phyloP scores from a whole-genome alignment of 2,113 vertebrate species.

The Spizaetus ornatus region DNA sequence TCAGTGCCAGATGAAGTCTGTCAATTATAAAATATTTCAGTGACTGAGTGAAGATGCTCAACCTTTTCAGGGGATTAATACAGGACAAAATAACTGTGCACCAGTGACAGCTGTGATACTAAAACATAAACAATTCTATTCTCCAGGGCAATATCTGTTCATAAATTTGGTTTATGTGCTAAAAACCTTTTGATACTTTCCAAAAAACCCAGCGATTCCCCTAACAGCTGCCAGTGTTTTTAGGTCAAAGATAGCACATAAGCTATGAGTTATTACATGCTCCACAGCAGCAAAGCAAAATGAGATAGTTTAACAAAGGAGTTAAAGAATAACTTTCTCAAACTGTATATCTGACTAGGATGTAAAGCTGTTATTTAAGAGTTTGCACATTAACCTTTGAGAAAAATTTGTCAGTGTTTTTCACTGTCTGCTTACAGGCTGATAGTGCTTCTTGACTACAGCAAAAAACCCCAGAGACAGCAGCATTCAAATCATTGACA shows the following conservation, averaged over 20 bases:
- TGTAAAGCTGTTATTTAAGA: not conserved
- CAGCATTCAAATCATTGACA: not conserved
- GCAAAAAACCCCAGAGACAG: not conserved
- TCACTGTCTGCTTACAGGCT: not conserved
- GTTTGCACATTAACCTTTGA: not conserved
- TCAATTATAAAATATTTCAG: conserved; percentile 61
- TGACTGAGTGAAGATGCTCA: conserved; percentile 50
- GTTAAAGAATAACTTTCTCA: not conserved
- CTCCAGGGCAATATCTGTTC: conserved; percentile 6
- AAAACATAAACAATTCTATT: conserved; percentile 46
- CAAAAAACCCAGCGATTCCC: conserved; percentile 12
- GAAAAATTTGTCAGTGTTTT: not conserved
- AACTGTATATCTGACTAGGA: not conserved
- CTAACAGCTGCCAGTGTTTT: conserved; percentile 44
- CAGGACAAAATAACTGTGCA: conserved; percentile 9
- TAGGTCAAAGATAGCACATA: conserved; percentile 4
- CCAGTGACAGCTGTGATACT: conserved; percentile 30
- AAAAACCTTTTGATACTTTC: conserved; percentile 41
- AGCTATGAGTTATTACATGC: conserved; percentile 11
- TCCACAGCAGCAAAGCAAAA: not conserved
- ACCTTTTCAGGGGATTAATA: conserved; percentile 53
- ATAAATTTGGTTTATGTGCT: conserved; percentile 58
- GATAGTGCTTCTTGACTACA: not conserved
- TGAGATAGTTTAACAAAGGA: not conserved
- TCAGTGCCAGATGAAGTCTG: conserved; percentile 65